A percentile compares a stretch with the other conserved stretches of the same genome.
phyloP scores from a whole-genome alignment of 2,888 invertebrate species.

The Abrostola triplasia region DNA sequence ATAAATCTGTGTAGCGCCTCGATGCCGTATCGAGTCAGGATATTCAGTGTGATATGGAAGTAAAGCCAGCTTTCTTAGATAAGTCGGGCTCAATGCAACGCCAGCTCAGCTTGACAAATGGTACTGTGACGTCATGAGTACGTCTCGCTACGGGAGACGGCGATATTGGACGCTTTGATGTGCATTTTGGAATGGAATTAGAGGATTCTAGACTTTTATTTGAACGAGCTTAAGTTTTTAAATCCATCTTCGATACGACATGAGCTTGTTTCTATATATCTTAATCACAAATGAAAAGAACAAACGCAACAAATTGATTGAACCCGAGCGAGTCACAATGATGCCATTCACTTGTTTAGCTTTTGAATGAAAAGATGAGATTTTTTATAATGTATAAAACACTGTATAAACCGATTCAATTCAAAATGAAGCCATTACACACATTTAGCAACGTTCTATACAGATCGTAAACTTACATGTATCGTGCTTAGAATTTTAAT shows the following conservation, averaged over 20 bases:
- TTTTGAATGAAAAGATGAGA: slow-evolving; percentile 12
- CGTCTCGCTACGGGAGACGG: slow-evolving; percentile 42
- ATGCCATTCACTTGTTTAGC: slow-evolving; percentile 4
- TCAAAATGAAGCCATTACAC: slow-evolving; percentile 41
- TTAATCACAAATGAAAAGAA: neutral
- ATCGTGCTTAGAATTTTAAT: slow-evolving; percentile 70
- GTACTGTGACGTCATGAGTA: slow-evolving; percentile 72
- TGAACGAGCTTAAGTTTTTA: neutral
- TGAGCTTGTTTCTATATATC: neutral
- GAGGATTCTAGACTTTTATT: slow-evolving; percentile 9
- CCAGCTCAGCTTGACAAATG: slow-evolving; percentile 83
- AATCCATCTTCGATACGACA: too few species aligned
- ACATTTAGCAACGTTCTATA: slow-evolving; percentile 55
- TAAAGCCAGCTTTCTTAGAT: slow-evolving; percentile 78
- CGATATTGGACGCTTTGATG: slow-evolving; percentile 50
- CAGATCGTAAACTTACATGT: slow-evolving; percentile 58
- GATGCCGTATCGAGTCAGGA: slow-evolving; percentile 69
- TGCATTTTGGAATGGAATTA: slow-evolving; percentile 32
- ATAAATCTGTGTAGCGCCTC: slow-evolving; percentile 66
- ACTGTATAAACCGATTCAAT: slow-evolving; percentile 27
- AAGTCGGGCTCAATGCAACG: slow-evolving; percentile 76
- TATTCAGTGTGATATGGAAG: slow-evolving; percentile 76
- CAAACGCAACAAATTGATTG: neutral
- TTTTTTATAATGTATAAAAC: slow-evolving; percentile 31
- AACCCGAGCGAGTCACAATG: neutral